Base-by-base conservation (phyloP, 2,113 vertebrate genomes). In the Epinephelus moara region DNA sequence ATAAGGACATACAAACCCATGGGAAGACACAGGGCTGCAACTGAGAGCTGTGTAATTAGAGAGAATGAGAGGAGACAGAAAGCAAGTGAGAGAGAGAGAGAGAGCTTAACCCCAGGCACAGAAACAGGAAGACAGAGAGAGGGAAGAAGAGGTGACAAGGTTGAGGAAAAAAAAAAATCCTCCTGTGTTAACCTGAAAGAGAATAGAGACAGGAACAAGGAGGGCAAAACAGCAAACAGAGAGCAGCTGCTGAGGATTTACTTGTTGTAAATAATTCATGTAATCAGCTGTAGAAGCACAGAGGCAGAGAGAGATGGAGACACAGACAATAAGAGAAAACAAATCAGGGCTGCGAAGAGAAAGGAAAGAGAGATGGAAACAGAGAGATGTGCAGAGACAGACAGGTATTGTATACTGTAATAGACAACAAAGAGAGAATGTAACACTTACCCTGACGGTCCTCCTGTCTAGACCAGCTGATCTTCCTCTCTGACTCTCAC, bases 231-330 rank as follows among this genome's bases (percentile, higher is more conserved):
- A 75, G 75, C 70, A 81, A 90, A 79, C 77, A 84, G 79, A 6
- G 21, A 90, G 81, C 85, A 90, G 90, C 91, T 93, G 90, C 87
- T 79, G 75, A 87, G 89, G 92, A 89, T 91, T 94, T 89, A 91
- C 77, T 77, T 80, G 77, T 73, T 73, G 81, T 92, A 89, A 88
- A 92, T 92, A 85, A 92, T 93, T 94, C 79, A 92, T 91, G 88
- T 75, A 86, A 91, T 94, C 87, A 94, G 71, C 82, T 89, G 85
- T 52, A 75, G 80, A 62, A 80, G 84, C 59, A 78, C 21, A 70
- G 75, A 89, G 30, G 76, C 42, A 64, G 70, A 75, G 45, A 69
- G 52, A 61, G 80, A 83, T 30, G 53, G 71, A 77, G 69, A 68
- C 13, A 66, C 27, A 78, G 84, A 85, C 63, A 78, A 91, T 80